Evolutionary conservation across 23 tunicate genomes (phyloP), one percentile per base, ranked within the genome.

Genomic region (Aplidium turbinatum): DNA sequence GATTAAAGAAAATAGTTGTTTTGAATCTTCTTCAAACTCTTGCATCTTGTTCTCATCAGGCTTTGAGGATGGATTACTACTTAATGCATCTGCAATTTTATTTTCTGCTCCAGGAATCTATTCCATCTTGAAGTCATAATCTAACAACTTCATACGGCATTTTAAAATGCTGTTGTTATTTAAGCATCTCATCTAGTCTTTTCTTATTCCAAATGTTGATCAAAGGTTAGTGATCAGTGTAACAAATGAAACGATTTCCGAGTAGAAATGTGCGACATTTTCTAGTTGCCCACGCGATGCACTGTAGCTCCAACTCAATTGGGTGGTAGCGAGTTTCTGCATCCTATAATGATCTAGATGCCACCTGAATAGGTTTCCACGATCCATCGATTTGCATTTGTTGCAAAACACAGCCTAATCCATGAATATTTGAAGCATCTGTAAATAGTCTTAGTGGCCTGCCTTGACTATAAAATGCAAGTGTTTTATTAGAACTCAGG

Each of bases 321-420:
- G 67, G 67, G 31, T 27, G 6, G 35, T 60, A 60, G 9, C 67
- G 35, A 5, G 67, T 60, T 60, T 60, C 67, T 29, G 67, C 67
- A 29, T 4, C 35, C 35, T 29, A 4, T 60, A 25, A 60, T 4
- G 67, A 26, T 60, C 67, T 60, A 4, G 67, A 60, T 16, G 35
- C 67, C 5, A 30, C 19, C 31, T 60, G 67, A 30, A 60, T 60
- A 5, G 67, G 35, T 60, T 22, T 60, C 67, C 67, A 29, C 4
- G 35, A 29, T 35, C 36, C 35, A 30, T 60, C 35, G 31, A 3
- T 27, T 60, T 25, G 67, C 67, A 26, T 4, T 29, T 60, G 67
- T n/a, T 60, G 35, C 34, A 60, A n/a, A 29, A 26, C 35, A 60
- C 35, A 60, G 4, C 67, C 67, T n/a, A 60, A n/a, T 3, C 67